phyloP scores from a whole-genome alignment of 2,888 invertebrate genomes.

The Zaprionus lineosus region DNA sequence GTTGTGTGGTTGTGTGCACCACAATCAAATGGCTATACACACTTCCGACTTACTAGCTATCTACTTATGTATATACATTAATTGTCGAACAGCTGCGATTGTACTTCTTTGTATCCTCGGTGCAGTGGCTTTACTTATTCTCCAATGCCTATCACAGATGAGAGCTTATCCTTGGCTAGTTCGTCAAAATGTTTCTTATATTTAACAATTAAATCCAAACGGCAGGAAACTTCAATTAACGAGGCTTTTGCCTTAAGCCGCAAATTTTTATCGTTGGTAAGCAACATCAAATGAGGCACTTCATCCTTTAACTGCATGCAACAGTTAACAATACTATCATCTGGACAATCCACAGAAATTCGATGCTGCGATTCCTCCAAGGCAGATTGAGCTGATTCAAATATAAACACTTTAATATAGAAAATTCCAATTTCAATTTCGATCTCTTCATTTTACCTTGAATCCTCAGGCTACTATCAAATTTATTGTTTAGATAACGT shows the following conservation, averaged over 20 bases:
- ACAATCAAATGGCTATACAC: too few species aligned
- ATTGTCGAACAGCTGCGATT: conserved; percentile 17
- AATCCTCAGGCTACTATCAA: conserved; percentile 59
- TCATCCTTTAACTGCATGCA: conserved; percentile 83
- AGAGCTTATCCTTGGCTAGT: not conserved
- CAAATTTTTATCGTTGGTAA: conserved; percentile 84
- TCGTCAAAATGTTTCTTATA: conserved; percentile 38
- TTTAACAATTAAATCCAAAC: conserved; percentile 68
- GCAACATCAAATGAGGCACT: conserved; percentile 81
- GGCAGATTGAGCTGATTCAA: conserved; percentile 83
- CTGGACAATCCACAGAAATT: conserved; percentile 82
- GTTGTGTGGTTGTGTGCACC: too few species aligned
- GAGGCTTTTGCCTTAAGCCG: conserved; percentile 84
- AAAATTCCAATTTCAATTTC: not conserved
- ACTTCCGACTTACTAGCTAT: too few species aligned
- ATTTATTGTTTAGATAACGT: conserved; percentile 71
- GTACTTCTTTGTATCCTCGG: conserved; percentile 37
- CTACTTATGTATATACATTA: not conserved
- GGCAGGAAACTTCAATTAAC: conserved; percentile 78
- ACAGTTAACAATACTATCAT: conserved; percentile 84
- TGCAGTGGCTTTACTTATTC: conserved; percentile 26
- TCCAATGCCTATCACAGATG: conserved; percentile 30
- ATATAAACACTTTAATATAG: not conserved
- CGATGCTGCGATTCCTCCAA: conserved; percentile 82
- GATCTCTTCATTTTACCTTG: conserved; percentile 56